Conservation (phyloP, 2,888 invertebrate genomes). For the Philhelius pedissequus region DNA sequence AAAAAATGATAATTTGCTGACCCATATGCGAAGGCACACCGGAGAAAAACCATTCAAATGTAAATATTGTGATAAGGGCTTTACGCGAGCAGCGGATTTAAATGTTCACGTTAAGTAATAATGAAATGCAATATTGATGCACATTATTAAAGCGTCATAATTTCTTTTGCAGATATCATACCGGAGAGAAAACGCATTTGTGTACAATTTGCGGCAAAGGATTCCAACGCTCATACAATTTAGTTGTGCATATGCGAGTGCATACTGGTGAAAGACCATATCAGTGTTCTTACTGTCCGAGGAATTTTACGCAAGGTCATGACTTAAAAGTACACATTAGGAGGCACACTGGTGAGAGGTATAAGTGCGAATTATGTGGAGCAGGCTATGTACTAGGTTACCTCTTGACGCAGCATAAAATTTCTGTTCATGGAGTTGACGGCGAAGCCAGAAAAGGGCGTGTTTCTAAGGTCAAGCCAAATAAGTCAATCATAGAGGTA, state of each 20-base stretch:
- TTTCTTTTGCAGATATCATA: slow-evolving; percentile 74
- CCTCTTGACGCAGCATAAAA: slow-evolving; percentile 81
- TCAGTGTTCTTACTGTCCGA: slow-evolving; percentile 81
- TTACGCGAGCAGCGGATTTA: slow-evolving; percentile 82
- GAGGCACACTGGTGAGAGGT: slow-evolving; percentile 82
- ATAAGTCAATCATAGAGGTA: not conserved
- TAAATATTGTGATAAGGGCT: slow-evolving; percentile 81
- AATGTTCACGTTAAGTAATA: slow-evolving; percentile 81
- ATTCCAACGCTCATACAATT: slow-evolving; percentile 80
- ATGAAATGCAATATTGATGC: not conserved
- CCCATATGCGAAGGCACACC: slow-evolving; percentile 82
- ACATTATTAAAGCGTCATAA: not conserved
- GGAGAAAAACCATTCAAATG: slow-evolving; percentile 83
- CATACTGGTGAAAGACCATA: slow-evolving; percentile 81
- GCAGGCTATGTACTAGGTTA: slow-evolving; percentile 78
- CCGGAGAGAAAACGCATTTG: slow-evolving; percentile 82
- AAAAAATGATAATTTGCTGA: slow-evolving; percentile 81
- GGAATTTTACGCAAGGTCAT: slow-evolving; percentile 82
- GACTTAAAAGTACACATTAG: slow-evolving; percentile 82
- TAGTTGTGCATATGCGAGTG: slow-evolving; percentile 82
- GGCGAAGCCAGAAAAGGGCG: slow-evolving; percentile 79
- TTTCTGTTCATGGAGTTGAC: slow-evolving; percentile 78
- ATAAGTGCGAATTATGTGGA: slow-evolving; percentile 81
- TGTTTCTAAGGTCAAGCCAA: slow-evolving; percentile 19
- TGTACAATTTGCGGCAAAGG: slow-evolving; percentile 80